Base-by-base conservation (phyloP, 2,888 invertebrate species). In the Sacculina carcini region DNA sequence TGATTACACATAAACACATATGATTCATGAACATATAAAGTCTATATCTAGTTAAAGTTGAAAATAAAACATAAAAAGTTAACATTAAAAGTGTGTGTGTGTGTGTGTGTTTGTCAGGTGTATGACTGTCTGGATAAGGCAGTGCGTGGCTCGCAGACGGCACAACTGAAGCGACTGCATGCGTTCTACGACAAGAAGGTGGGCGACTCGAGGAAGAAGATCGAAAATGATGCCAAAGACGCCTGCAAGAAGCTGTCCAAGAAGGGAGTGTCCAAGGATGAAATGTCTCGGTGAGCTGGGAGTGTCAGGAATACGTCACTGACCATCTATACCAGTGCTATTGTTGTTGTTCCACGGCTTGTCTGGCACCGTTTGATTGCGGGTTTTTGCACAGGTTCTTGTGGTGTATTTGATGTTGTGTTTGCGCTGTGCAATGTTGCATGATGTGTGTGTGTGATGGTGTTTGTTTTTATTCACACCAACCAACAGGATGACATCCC, bases 241-340 rank as follows among this genome's bases (percentile, higher is more conserved):
- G 89, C 90, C 65, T 83, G 87, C 54, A 87, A 86, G 63, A 76
- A 76, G 48, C 69, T 92, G 54, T 78, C 81, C 24, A 83, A 86
- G 64, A 79, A 79, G 54, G 85, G 87, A 64, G 75, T 81, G 59
- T 89, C 92, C 65, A 81, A 87, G 60, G 87, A 68, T 56, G 92
- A 92, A 64, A 72, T 90, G 59, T 77, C 79, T 42, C 63, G 67
- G 67, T 66, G 52, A 44, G 38, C 14, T 16, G n/a, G 19, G 28
- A 56, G 16, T 12, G 9, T 14, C 1, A 50, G 23, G 7, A 26
- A 24, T 36, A n/a, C n/a, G n/a, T n/a, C n/a, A n/a, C n/a, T n/a
- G n/a, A n/a, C n/a, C n/a, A n/a, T n/a, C n/a, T n/a, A n/a, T n/a
- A n/a, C n/a, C n/a, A n/a, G n/a, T n/a, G n/a, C n/a, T n/a, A n/a